These are phyloP conservation scores for Chiloscyllium plagiosum DNA, from an alignment of 2,113 vertebrate species.

Conservation along the genomic window DNA sequence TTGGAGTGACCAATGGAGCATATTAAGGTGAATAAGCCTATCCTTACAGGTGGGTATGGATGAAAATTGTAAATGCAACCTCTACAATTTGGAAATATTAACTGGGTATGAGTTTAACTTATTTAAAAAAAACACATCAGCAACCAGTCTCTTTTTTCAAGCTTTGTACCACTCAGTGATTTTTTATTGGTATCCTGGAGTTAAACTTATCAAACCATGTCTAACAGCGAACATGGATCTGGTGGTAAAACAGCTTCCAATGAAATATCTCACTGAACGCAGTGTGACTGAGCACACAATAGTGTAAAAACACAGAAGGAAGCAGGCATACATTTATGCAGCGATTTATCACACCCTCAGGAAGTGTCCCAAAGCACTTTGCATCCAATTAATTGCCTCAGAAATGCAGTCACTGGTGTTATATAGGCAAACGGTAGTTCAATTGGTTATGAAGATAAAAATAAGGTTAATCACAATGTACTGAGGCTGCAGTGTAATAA, in stretches of 20 bases:
- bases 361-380: neutral
- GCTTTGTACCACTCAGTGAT: neutral
- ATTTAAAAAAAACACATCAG: too few relatives aligned
- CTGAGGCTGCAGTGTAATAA: neutral
- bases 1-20: too few relatives aligned
- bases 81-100: too few relatives aligned
- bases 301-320: neutral
- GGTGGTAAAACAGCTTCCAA: neutral
- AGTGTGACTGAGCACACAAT: neutral
- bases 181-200: neutral
- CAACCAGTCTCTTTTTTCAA: neutral
- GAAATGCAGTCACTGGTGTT: neutral
- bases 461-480: conserved; percentile 25
- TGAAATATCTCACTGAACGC: conserved; percentile 8
- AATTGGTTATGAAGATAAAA: neutral
- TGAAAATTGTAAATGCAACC: too few relatives aligned
- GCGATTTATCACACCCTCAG: neutral
- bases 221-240: neutral
- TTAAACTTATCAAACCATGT: neutral
- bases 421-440: neutral
- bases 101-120: too few relatives aligned
- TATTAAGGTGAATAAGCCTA: too few relatives aligned
- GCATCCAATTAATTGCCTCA: conserved; percentile 29
- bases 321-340: neutral
- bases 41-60: too few relatives aligned